Evolutionary conservation across 2,113 vertebrate genomes (phyloP).

Genomic region (Zonotrichia leucophrys): DNA sequence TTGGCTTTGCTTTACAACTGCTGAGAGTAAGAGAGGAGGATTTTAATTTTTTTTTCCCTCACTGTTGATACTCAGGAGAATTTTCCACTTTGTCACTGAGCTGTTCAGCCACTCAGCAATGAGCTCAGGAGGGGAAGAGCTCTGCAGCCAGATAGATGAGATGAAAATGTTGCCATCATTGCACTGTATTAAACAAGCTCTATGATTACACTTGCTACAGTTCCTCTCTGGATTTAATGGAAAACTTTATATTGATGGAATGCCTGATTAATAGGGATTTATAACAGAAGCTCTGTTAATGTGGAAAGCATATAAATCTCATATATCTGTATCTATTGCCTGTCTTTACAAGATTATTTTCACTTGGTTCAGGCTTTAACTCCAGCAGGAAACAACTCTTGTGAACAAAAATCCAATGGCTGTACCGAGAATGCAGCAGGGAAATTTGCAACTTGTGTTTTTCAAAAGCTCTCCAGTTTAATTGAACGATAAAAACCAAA

Average conservation of each 20-base stretch:
- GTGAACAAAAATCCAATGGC: not conserved
- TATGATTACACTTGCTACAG: conserved; percentile 14
- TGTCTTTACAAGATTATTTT: not conserved
- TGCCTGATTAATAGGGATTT: conserved; percentile 60
- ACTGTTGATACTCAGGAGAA: not conserved
- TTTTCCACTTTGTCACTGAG: conserved; percentile 22
- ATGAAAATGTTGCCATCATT: conserved; percentile 32
- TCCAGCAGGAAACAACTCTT: not conserved
- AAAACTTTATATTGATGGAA: conserved; percentile 45
- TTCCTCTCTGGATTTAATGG: conserved; percentile 52
- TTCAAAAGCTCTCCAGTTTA: not conserved
- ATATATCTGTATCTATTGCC: not conserved
- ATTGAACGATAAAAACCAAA: not conserved
- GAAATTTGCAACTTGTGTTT: not conserved
- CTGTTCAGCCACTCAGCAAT: not conserved
- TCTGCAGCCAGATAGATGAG: conserved; percentile 24
- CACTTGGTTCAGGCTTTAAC: conserved; percentile 2
- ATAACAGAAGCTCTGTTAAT: conserved; percentile 49
- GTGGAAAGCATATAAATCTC: conserved; percentile 24
- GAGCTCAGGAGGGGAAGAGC: conserved; percentile 1
- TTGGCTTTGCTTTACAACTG: not conserved
- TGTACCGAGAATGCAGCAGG: not conserved
- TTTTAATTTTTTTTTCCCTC: not conserved
- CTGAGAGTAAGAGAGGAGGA: not conserved
- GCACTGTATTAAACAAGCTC: conserved; percentile 49